Conservation (phyloP, 1,140 invertebrate genomes). For the Leptinotarsa defecta region DNA sequence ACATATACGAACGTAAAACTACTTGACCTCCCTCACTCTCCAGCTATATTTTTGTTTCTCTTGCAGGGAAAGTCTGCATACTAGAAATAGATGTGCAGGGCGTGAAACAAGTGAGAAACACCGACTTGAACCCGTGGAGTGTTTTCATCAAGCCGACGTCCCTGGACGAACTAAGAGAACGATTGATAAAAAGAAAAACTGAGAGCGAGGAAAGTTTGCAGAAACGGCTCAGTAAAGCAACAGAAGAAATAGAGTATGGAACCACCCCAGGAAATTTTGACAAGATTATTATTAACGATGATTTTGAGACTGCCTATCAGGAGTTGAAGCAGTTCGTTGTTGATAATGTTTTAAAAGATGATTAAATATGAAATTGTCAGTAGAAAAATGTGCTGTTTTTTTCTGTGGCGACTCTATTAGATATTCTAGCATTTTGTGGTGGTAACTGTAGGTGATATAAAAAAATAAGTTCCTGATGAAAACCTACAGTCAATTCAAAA, state of each 20-base stretch:
- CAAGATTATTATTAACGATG: slow-evolving; percentile 88
- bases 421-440: too few relatives aligned
- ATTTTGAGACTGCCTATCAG: slow-evolving; percentile 85
- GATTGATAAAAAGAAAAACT: slow-evolving; percentile 79
- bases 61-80: slow-evolving; percentile 79
- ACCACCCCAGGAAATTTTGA: slow-evolving; percentile 83
- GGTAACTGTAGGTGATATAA: too few relatives aligned
- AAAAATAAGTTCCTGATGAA: too few relatives aligned
- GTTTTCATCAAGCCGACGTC: slow-evolving; percentile 93
- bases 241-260: slow-evolving; percentile 84
- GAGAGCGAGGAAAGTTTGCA: slow-evolving; percentile 86
- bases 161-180: slow-evolving; percentile 74
- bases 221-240: slow-evolving; percentile 73
- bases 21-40: too few relatives aligned
- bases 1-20: too few relatives aligned
- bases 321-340: slow-evolving; percentile 71
- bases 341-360: slow-evolving; percentile 34
- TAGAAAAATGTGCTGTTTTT: too few relatives aligned
- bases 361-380: not conserved
- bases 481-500: too few relatives aligned
- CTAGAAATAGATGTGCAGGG: slow-evolving; percentile 96
- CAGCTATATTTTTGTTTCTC: not conserved
- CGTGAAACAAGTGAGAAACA: slow-evolving; percentile 87
- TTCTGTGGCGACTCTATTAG: too few relatives aligned
- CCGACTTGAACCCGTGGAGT: slow-evolving; percentile 79